A percentile compares a stretch with the other conserved stretches of the same genome.
These are phyloP conservation scores for Gymnorhina tibicen DNA, from an alignment of 2,113 vertebrate species.

Conservation along the genomic window DNA sequence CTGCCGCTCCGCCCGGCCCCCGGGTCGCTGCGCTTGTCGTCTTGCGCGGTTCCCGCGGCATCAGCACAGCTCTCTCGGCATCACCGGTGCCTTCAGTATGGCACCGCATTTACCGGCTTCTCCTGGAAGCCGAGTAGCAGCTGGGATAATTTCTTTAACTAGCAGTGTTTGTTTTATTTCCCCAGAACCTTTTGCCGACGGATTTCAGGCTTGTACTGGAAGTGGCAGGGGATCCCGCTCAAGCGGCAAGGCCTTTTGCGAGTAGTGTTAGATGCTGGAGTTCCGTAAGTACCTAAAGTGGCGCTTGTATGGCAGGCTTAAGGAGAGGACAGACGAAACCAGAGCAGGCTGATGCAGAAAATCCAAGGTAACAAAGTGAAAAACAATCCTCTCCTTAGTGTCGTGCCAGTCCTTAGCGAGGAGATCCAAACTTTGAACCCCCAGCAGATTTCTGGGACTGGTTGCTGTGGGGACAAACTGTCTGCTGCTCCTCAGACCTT, in stretches of 20 bases:
- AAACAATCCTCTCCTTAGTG: neutral
- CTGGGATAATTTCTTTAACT: neutral
- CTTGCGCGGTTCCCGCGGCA: neutral
- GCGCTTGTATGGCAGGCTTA: neutral
- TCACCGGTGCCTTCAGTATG: fast-evolving
- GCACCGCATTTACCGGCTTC: neutral
- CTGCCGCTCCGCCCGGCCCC: neutral
- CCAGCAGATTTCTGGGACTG: neutral
- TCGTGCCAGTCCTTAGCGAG: fast-evolving
- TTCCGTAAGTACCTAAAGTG: neutral
- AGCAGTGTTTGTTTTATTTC: neutral
- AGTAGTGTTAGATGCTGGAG: neutral
- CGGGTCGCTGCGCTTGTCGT: too few species aligned
- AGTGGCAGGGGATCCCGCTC: neutral
- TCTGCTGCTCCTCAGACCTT: neutral
- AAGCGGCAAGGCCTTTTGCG: neutral
- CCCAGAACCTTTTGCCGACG: neutral
- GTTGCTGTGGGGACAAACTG: neutral
- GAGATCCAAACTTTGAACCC: neutral
- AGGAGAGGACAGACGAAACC: neutral
- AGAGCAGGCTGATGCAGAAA: neutral
- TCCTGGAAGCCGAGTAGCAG: neutral
- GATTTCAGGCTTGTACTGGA: neutral
- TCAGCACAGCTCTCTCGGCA: neutral
- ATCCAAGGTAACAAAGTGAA: neutral